phyloP scores from a whole-genome alignment of 2,888 invertebrate species.

The Himalopsyche kuldschensis region DNA sequence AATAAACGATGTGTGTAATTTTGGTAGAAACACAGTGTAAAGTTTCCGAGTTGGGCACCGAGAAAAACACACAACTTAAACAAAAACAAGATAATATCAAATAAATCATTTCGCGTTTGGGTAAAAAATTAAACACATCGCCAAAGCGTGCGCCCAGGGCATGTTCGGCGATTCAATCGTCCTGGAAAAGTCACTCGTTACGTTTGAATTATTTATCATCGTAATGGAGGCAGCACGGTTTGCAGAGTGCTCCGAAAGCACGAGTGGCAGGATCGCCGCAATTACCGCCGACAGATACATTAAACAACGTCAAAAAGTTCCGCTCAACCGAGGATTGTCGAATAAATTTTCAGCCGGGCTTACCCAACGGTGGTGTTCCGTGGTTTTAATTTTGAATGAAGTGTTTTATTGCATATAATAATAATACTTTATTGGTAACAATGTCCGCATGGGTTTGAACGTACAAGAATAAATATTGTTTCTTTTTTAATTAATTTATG shows the following conservation, averaged over 20 bases:
- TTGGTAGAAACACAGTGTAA: too few relatives aligned
- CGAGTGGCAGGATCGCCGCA: conserved; percentile 29
- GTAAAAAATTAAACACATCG: neutral
- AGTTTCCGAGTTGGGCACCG: too few relatives aligned
- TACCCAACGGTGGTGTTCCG: neutral
- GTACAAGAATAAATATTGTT: too few relatives aligned
- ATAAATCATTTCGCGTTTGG: neutral
- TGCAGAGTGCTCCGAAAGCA: neutral
- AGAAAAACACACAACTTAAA: too few relatives aligned
- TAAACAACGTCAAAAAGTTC: conserved; percentile 37
- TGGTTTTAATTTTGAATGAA: neutral
- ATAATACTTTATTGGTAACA: too few relatives aligned
- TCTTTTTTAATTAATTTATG: too few relatives aligned
- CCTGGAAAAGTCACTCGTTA: neutral
- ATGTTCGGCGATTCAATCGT: neutral
- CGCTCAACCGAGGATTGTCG: conserved; percentile 5
- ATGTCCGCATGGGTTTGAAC: too few relatives aligned
- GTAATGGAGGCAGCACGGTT: neutral
- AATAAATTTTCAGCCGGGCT: conserved; percentile 8
- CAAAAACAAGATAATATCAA: too few relatives aligned
- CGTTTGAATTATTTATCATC: neutral
- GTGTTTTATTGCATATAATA: neutral
- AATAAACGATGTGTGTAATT: neutral
- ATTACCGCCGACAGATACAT: conserved; percentile 34
- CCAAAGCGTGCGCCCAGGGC: neutral